Evolutionary conservation across 2,888 invertebrate genomes (phyloP), one percentile per base, ranked within the genome.

Genomic region (Erebia palarica): DNA sequence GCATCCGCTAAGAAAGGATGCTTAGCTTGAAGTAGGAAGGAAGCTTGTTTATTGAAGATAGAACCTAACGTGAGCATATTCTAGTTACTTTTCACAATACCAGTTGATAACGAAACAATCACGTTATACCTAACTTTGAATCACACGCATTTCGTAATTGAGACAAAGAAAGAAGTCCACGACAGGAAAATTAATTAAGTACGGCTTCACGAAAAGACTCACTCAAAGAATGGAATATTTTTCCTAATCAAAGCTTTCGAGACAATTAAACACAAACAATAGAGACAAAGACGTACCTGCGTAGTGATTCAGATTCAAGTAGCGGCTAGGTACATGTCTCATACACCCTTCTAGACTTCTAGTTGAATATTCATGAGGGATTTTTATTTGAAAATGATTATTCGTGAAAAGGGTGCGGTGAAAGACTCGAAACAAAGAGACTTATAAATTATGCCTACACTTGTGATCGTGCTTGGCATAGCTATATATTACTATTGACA

Each of bases 191-290:
- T 47, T 63, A 63, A 63, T 63, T 63, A 36, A 7, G 36, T 7
- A 63, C 21, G 16, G 8, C 16, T 47, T 49, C 61, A 21, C 61
- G 16, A 63, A 47, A 63, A 63, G 61, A 47, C 18, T 21, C 47
- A 47, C n/a, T 11, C 57, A 21, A 18, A 63, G 13, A 63, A 49
- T 63, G 18, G 13, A 47, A 63, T 63, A 63, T 63, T 63, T 47
- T 63, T 63, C 47, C 61, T 14, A 63, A 63, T 63, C 61, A 63
- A 63, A 47, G 13, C 47, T 14, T 47, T 49, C 49, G 57, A 42
- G 42, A 57, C 67, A 68, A 68, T 71, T 71, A 71, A 58, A 63
- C 63, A 64, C 63, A 68, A 71, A 71, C 71, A 71, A 71, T 68
- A 57, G 63, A 68, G 58, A 71, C 63, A 71, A 68, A 68, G 47